Base-by-base conservation (phyloP, 2,113 vertebrate species). In the Callopanchax toddi region DNA sequence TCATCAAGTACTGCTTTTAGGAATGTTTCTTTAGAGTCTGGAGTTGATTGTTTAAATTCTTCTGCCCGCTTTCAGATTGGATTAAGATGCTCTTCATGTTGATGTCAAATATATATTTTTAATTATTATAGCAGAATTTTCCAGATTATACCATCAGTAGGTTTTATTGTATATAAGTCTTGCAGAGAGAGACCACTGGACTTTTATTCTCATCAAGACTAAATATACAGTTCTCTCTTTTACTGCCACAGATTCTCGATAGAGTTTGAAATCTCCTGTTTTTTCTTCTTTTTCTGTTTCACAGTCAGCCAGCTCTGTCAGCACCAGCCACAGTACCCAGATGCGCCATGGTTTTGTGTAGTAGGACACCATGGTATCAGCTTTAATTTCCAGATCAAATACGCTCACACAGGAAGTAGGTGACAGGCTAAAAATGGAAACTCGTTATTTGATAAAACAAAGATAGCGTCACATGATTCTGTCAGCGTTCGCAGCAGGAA, bases 151-250 rank as follows among this genome's bases (percentile, higher is more conserved):
- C n/a, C n/a, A n/a, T n/a, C n/a, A n/a, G n/a, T n/a, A n/a, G n/a
- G n/a, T n/a, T n/a, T n/a, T n/a, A n/a, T n/a, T n/a, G n/a, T n/a
- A n/a, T n/a, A n/a, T n/a, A n/a, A n/a, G n/a, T n/a, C n/a, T n/a
- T n/a, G n/a, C n/a, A n/a, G n/a, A n/a, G n/a, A n/a, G n/a, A n/a
- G n/a, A n/a, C n/a, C n/a, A n/a, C n/a, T n/a, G n/a, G n/a, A n/a
- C n/a, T n/a, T n/a, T n/a, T n/a, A n/a, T n/a, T n/a, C n/a, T n/a
- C n/a, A n/a, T n/a, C n/a, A n/a, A n/a, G n/a, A n/a, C n/a, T n/a
- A n/a, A n/a, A n/a, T n/a, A n/a, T n/a, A n/a, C n/a, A n/a, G 65
- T 60, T 82, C 48, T 20, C 15, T 43, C 59, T n/a, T 62, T 37
- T 29, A 60, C 34, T 13, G 37, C 13, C 13, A 39, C 37, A 39